A percentile compares a stretch with the other conserved stretches of the same genome.
phyloP scores from a whole-genome alignment of 2,888 invertebrate species.

The Ptychoptera albimana region DNA sequence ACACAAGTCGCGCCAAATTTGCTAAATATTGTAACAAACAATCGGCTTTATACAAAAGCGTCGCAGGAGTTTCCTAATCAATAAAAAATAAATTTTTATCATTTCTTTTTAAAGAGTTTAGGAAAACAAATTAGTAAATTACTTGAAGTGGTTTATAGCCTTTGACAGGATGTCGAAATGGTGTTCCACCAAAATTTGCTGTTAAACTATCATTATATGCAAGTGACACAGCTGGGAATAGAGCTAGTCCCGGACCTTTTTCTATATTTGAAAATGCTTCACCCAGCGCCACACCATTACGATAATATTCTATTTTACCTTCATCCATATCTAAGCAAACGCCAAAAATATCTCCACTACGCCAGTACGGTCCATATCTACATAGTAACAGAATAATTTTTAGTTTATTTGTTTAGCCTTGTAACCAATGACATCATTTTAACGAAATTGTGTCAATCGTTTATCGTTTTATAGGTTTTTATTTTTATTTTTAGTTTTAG shows the following conservation, averaged over 20 bases:
- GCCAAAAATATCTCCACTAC: constrained; percentile 68
- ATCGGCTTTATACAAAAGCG: constrained; percentile 20
- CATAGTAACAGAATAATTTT: neutral
- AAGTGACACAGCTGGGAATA: constrained; percentile 67
- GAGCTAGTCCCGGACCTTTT: constrained; percentile 56
- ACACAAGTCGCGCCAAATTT: constrained; percentile 22
- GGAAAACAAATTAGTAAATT: constrained; percentile 13
- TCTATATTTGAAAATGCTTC: constrained; percentile 53
- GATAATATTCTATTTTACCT: constrained; percentile 46
- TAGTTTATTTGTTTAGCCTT: neutral
- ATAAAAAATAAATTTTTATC: neutral
- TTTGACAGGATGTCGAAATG: constrained; percentile 47
- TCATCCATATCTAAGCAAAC: constrained; percentile 57
- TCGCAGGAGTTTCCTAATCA: constrained; percentile 13
- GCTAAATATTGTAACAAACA: constrained; percentile 22
- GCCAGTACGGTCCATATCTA: constrained; percentile 61
- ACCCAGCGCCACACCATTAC: constrained; percentile 63
- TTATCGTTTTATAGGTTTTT: too few species aligned
- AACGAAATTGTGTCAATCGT: too few species aligned
- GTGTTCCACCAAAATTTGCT: constrained; percentile 62
- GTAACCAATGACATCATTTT: too few species aligned
- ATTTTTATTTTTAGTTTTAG: too few species aligned
- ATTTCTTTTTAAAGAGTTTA: neutral
- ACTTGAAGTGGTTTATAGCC: constrained; percentile 51
- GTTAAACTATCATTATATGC: constrained; percentile 59